Conservation (phyloP, 2,888 invertebrate genomes). For the Agrilus mali region DNA sequence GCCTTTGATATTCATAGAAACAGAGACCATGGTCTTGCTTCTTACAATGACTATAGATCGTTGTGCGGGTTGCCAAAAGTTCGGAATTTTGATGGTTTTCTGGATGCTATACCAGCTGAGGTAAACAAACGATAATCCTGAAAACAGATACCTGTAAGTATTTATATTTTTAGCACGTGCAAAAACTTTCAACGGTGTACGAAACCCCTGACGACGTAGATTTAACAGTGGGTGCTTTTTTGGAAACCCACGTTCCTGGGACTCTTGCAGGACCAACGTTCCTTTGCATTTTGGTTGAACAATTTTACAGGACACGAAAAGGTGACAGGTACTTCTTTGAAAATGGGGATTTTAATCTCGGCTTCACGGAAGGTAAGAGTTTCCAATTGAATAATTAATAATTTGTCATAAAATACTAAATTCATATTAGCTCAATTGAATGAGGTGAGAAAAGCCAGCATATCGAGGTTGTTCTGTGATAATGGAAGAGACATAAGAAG, state of each 20-base stretch:
- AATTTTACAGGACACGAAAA: slow-evolving; percentile 73
- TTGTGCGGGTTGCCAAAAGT: slow-evolving; percentile 64
- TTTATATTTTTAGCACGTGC: slow-evolving; percentile 43
- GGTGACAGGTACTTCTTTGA: slow-evolving; percentile 84
- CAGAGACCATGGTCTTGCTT: slow-evolving; percentile 73
- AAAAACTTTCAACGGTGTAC: slow-evolving; percentile 50
- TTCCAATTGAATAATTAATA: no score
- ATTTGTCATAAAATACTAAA: no score
- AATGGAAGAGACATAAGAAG: slow-evolving; percentile 56
- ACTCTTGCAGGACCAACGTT: slow-evolving; percentile 78
- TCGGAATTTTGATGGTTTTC: slow-evolving; percentile 53
- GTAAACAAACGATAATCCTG: slow-evolving; percentile 31
- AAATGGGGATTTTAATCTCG: slow-evolving; percentile 44
- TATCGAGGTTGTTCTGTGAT: slow-evolving; percentile 70
- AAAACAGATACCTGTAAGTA: background rate
- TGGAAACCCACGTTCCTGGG: slow-evolving; percentile 65
- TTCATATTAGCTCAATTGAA: slow-evolving; percentile 44
- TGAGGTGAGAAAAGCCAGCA: slow-evolving; percentile 63
- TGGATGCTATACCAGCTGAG: slow-evolving; percentile 50
- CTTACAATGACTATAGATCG: slow-evolving; percentile 64
- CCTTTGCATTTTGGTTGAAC: slow-evolving; percentile 75
- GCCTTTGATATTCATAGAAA: slow-evolving; percentile 77
- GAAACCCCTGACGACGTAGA: slow-evolving; percentile 72
- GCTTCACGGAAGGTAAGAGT: slow-evolving; percentile 49
- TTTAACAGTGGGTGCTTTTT: slow-evolving; percentile 69